A percentile compares a stretch with the other conserved stretches of the same genome.
Evolutionary conservation across 2,797 vertebrate species (phyloP).

Genomic region (Yasuhikotakia modesta): DNA sequence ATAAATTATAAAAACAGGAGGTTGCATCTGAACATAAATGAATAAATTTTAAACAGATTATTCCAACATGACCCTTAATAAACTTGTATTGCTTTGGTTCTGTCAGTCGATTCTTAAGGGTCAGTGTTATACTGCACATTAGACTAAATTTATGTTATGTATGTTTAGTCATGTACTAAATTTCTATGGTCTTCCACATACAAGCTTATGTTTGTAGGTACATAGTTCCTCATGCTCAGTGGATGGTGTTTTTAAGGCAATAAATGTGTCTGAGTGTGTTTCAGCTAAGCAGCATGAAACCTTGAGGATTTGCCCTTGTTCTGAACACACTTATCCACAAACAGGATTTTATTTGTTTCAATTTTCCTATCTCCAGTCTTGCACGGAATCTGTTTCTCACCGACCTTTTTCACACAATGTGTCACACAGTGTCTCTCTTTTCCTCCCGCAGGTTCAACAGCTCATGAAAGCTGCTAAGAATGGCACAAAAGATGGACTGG

Average conservation of each 20-base stretch:
- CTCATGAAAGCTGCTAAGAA: slow-evolving; percentile 89
- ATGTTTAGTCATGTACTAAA: slow-evolving; percentile 13
- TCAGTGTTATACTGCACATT: slow-evolving; percentile 8
- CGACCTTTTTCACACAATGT: slow-evolving; percentile 11
- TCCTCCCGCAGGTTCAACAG: slow-evolving; percentile 82
- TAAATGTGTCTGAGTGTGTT: slow-evolving; percentile 46
- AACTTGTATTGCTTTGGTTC: background rate
- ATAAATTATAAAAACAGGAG: background rate
- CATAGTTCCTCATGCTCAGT: slow-evolving; percentile 12
- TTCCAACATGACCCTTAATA: background rate
- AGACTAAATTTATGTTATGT: slow-evolving; percentile 17
- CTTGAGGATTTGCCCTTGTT: slow-evolving; percentile 37
- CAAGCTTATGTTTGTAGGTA: background rate
- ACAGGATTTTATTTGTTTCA: slow-evolving; percentile 33
- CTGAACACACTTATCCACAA: slow-evolving; percentile 31
- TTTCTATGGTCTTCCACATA: background rate
- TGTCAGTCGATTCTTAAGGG: slow-evolving; percentile 1
- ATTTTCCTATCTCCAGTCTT: slow-evolving; percentile 24
- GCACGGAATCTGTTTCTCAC: slow-evolving; percentile 23
- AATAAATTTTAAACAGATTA: background rate
- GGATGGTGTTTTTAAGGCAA: slow-evolving; percentile 35
- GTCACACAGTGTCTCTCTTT: slow-evolving; percentile 7
- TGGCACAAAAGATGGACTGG: slow-evolving; percentile 86
- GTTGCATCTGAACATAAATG: background rate
- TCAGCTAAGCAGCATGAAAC: slow-evolving; percentile 28